Percentiles rank a stretch among this genome's conserved stretches.
Evolutionary conservation across 2,797 vertebrate genomes (phyloP).

Genomic region (Manis crassicaudata): DNA sequence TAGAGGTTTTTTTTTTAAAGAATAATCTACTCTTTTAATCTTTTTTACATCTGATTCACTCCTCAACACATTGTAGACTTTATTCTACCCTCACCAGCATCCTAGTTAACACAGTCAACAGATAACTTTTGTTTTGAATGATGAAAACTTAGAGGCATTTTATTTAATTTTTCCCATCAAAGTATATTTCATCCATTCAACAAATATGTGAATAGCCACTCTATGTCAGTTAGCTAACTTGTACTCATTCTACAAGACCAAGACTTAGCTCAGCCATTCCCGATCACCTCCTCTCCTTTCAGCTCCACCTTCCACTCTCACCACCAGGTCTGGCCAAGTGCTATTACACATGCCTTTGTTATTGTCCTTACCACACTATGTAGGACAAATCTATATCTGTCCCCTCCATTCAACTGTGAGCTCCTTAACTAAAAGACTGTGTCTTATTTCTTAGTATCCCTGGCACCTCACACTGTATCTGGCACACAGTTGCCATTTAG

Average conservation of each 20-base stretch:
- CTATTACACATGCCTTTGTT: not conserved
- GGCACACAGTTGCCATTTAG: constrained; percentile 1
- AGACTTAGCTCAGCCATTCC: constrained; percentile 34
- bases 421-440: constrained; percentile 5
- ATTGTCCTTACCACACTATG: not conserved
- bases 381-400: not conserved
- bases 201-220: not conserved
- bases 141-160: not conserved
- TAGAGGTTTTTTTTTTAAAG: not conserved
- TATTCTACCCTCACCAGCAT: not conserved
- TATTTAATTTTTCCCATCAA: constrained; percentile 7
- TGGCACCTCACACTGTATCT: not conserved
- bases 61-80: not conserved
- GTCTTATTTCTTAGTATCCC: not conserved
- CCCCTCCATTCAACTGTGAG: not conserved
- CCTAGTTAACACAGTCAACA: not conserved
- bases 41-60: constrained; percentile 12
- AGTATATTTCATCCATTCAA: not conserved
- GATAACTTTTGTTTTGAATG: constrained; percentile 1
- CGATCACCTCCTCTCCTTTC: not conserved
- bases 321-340: not conserved
- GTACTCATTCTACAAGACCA: not conserved
- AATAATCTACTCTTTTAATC: constrained; percentile 10
- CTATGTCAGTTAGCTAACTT: not conserved
- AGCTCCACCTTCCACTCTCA: not conserved